phyloP scores from a whole-genome alignment of 2,888 invertebrate species.

The Subacronicta megacephala region DNA sequence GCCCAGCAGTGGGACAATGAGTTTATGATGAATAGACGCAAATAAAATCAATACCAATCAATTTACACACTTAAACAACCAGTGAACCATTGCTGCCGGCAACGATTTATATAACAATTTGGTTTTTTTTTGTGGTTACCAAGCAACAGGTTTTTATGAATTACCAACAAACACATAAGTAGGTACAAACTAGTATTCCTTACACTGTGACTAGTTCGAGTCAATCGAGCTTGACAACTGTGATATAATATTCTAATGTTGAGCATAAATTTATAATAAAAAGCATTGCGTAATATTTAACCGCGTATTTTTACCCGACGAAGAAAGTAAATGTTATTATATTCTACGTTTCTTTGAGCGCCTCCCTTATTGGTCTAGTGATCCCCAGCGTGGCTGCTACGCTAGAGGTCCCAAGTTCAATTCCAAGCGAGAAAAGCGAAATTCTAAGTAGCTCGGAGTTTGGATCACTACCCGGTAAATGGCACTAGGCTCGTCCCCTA shows the following conservation, averaged over 20 bases:
- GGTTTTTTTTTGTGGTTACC: constrained; percentile 8
- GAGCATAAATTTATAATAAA: background rate
- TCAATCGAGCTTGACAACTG: constrained; percentile 6
- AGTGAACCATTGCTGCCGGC: constrained; percentile 9
- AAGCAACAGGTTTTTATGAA: constrained; percentile 4
- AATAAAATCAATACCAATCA: background rate
- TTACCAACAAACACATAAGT: constrained; percentile 2
- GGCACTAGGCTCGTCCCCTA: no score
- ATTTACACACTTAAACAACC: constrained; percentile 12
- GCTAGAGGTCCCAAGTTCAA: no score
- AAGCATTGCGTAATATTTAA: background rate
- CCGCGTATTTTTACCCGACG: no score
- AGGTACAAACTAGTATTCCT: constrained; percentile 5
- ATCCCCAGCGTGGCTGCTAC: no score
- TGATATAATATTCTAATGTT: constrained; percentile 11
- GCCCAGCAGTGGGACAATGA: no score
- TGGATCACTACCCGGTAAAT: no score
- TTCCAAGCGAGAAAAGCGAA: no score
- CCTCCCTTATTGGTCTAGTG: no score
- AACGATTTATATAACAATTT: constrained; percentile 8
- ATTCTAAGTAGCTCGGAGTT: no score
- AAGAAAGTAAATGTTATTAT: no score
- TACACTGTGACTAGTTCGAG: constrained; percentile 6
- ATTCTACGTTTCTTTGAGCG: no score
- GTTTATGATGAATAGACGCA: no score